A percentile compares a stretch with the other conserved stretches of the same genome.
Evolutionary conservation across 2,113 vertebrate genomes (phyloP).

Genomic region (Esox niger): DNA sequence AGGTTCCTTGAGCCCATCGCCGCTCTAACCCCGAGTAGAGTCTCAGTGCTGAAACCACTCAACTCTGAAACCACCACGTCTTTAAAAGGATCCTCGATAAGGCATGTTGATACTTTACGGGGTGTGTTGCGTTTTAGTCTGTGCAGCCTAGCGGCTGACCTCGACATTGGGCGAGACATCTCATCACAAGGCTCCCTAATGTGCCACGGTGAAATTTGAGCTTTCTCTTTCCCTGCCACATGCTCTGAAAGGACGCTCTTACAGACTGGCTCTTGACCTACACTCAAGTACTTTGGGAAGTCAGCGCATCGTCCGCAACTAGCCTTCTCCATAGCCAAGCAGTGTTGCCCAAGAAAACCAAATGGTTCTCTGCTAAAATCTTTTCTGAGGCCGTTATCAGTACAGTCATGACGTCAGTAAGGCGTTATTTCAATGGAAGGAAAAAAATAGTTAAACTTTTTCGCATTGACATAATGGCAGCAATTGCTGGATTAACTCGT

Average conservation of each 20-base stretch:
- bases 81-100: neutral
- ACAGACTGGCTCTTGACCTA: neutral
- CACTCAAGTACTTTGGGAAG: neutral
- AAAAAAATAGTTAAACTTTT: no score
- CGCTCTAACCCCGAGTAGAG: constrained; percentile 15
- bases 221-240: constrained; percentile 24
- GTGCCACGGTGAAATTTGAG: neutral
- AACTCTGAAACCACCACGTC: constrained; percentile 12
- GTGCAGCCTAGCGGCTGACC: constrained; percentile 26
- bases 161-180: neutral
- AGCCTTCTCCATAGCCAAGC: neutral
- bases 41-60: neutral
- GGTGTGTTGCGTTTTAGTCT: constrained; percentile 20
- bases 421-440: no score
- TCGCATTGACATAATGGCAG: no score
- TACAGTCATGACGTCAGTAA: no score
- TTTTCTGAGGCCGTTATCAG: no score
- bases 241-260: neutral
- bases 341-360: no score
- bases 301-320: neutral
- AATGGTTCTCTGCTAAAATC: no score
- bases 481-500: no score
- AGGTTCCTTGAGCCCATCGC: neutral
- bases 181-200: neutral
- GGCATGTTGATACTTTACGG: fast-evolving